phyloP scores from a whole-genome alignment of 2,113 vertebrate species.

The Neodon shergylaensis region DNA sequence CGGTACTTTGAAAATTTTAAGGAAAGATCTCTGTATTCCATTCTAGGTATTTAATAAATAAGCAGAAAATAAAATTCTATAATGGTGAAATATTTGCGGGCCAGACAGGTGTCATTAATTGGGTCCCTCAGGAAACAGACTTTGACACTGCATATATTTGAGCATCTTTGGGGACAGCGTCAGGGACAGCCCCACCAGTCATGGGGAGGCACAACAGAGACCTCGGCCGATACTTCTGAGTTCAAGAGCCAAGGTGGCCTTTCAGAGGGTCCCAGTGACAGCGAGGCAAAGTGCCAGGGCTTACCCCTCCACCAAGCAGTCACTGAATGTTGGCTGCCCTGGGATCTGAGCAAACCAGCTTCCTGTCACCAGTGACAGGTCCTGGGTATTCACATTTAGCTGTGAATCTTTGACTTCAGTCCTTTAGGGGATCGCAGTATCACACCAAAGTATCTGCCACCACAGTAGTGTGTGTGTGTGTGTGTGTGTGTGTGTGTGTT shows the following conservation, averaged over 20 bases:
- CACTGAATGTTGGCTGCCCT: background rate
- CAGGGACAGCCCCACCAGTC: background rate
- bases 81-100: background rate
- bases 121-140: background rate
- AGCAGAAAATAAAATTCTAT: conserved; percentile 7
- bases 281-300: background rate
- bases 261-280: background rate
- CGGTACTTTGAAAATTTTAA: background rate
- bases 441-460: background rate
- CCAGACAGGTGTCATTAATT: background rate
- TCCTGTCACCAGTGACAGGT: background rate
- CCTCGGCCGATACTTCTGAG: background rate
- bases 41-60: conserved; percentile 39
- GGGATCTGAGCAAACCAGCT: background rate
- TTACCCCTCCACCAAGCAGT: background rate
- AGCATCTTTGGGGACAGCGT: background rate
- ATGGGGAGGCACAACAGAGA: background rate
- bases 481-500: background rate
- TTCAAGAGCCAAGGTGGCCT: background rate
- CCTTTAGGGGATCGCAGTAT: background rate
- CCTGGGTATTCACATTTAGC: background rate
- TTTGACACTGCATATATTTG: background rate
- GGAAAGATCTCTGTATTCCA: background rate
- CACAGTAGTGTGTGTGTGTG: background rate
- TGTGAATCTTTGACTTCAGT: background rate